Conservation (phyloP, 1,140 invertebrate genomes). For the Tenebrio molitor region DNA sequence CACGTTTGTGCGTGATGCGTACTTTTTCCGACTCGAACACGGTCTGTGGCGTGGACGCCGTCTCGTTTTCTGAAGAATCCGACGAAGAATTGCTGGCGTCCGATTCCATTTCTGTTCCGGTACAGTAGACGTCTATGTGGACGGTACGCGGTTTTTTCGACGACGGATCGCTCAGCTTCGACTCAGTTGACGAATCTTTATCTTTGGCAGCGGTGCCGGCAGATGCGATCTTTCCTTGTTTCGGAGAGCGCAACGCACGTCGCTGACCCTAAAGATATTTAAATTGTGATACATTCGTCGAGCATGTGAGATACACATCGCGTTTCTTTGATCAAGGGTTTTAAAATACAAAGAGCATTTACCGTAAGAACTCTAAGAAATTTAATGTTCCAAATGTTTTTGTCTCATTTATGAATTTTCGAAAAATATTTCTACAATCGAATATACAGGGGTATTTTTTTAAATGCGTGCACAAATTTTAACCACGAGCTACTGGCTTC, state of each 20-base stretch:
- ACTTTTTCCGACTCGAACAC: conserved; percentile 76
- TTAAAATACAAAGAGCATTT: conserved; percentile 25
- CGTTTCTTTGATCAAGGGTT: conserved; percentile 19
- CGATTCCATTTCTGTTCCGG: conserved; percentile 76
- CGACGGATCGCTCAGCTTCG: conserved; percentile 63
- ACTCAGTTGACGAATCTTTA: conserved; percentile 52
- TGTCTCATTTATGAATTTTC: too few species aligned
- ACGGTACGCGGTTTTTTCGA: conserved; percentile 78
- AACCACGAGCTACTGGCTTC: too few species aligned
- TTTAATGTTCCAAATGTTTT: too few species aligned
- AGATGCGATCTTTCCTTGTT: conserved; percentile 27
- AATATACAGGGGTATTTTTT: too few species aligned
- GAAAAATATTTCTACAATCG: too few species aligned
- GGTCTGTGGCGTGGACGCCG: conserved; percentile 72
- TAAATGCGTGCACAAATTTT: too few species aligned
- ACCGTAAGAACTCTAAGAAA: too few species aligned
- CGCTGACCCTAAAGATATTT: conserved; percentile 33
- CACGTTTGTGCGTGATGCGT: conserved; percentile 71
- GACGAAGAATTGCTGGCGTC: conserved; percentile 63
- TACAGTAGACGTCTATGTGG: conserved; percentile 85
- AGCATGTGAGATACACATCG: neutral
- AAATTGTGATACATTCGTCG: neutral
- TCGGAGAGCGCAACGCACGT: conserved; percentile 35
- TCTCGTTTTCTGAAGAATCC: conserved; percentile 66
- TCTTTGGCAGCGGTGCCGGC: conserved; percentile 9